Evolutionary conservation across 2,113 vertebrate genomes (phyloP).

Genomic region (Lucifuga dentata): DNA sequence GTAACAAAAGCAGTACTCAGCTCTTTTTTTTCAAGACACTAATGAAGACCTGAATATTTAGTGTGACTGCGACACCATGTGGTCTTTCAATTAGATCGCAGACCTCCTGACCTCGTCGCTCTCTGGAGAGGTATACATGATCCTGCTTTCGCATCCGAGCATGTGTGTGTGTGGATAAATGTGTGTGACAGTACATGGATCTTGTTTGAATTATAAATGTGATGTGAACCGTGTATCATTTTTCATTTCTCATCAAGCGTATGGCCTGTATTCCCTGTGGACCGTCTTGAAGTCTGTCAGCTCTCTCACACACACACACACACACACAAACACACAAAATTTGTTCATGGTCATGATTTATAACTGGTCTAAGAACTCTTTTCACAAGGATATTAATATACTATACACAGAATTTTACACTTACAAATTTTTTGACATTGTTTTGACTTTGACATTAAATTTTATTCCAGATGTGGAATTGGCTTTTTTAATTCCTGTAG

Average conservation of each 20-base stretch:
- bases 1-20: conserved; percentile 44
- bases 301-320: conserved; percentile 8
- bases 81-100: conserved; percentile 72
- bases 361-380: conserved; percentile 14
- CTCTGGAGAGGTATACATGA: conserved; percentile 61
- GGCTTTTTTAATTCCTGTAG: not conserved
- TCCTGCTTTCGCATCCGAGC: not conserved
- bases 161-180: conserved; percentile 41
- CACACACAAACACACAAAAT: not conserved
- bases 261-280: conserved; percentile 41
- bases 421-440: not conserved
- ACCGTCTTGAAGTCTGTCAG: conserved; percentile 20
- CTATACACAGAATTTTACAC: not conserved
- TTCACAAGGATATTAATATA: conserved; percentile 20
- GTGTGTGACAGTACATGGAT: conserved; percentile 67
- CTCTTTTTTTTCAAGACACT: conserved; percentile 32
- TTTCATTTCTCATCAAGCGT: conserved; percentile 65
- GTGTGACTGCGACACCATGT: conserved; percentile 70
- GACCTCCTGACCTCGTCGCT: conserved; percentile 65
- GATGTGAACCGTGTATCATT: conserved; percentile 56
- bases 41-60: conserved; percentile 66
- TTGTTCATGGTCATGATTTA: conserved; percentile 11
- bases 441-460: not conserved
- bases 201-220: conserved; percentile 70
- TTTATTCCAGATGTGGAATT: not conserved